phyloP scores from a whole-genome alignment of 2,113 vertebrate genomes.

The Nasalis larvatus region DNA sequence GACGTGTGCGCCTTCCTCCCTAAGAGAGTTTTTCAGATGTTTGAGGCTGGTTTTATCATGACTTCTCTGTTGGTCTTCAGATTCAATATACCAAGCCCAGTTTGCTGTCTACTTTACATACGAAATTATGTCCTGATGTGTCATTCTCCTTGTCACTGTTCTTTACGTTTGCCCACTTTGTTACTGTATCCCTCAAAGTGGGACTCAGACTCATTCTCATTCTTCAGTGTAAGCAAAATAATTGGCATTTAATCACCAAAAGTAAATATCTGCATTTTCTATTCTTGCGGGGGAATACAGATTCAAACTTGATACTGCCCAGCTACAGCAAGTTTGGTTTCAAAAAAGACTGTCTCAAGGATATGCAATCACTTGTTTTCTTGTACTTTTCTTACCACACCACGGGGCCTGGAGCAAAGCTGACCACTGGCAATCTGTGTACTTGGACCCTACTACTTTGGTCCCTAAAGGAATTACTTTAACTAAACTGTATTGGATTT shows the following conservation, averaged over 20 bases:
- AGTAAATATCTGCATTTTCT: not conserved
- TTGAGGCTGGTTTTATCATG: not conserved
- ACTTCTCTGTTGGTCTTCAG: not conserved
- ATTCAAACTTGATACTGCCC: not conserved
- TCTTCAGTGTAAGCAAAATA: not conserved
- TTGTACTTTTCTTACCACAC: not conserved
- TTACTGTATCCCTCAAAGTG: not conserved
- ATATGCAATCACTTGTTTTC: not conserved
- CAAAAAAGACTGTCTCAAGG: not conserved
- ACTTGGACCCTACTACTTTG: not conserved
- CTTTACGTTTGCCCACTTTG: not conserved
- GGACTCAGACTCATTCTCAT: not conserved
- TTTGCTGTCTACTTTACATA: not conserved
- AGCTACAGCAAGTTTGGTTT: conserved; percentile 26
- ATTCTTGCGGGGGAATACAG: not conserved
- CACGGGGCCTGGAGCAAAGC: not conserved
- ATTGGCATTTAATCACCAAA: not conserved
- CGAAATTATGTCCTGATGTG: not conserved
- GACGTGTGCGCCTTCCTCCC: fast-evolving
- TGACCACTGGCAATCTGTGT: too few relatives aligned
- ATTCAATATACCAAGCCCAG: not conserved
- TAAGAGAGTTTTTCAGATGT: not conserved
- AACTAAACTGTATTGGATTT: not conserved
- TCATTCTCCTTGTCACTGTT: not conserved
- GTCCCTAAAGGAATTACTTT: not conserved